A percentile compares a stretch with the other conserved stretches of the same genome.
Conservation (phyloP, 2,113 vertebrate species). For the Trochalopteron elliotii region DNA sequence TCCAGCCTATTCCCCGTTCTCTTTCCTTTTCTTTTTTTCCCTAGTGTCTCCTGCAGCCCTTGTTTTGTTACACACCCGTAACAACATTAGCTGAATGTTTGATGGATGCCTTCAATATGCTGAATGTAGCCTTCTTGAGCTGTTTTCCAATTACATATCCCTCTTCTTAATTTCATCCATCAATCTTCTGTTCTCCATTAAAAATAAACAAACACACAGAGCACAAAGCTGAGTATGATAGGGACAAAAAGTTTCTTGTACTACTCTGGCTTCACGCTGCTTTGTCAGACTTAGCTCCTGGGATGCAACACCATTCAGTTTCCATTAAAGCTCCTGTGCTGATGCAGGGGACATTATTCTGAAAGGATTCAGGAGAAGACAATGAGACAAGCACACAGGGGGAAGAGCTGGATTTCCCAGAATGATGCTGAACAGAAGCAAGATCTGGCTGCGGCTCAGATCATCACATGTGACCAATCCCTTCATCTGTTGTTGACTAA, state of each 20-base stretch:
- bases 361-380: neutral
- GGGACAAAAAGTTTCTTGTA: neutral
- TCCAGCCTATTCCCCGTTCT: neutral
- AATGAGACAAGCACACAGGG: accelerated
- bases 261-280: neutral
- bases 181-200: slow-evolving; percentile 60
- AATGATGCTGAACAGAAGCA: neutral
- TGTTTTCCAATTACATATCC: slow-evolving; percentile 69
- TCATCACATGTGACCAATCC: neutral
- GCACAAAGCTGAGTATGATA: neutral
- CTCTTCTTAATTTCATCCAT: slow-evolving; percentile 69
- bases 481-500: neutral
- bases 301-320: neutral
- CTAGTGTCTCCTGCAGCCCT: slow-evolving; percentile 2
- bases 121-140: slow-evolving; percentile 58
- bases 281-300: neutral
- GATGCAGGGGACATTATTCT: neutral
- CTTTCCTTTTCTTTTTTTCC: neutral
- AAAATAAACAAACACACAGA: slow-evolving; percentile 45
- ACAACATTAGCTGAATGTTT: slow-evolving; percentile 50
- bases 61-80: slow-evolving; percentile 42
- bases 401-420: neutral
- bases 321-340: neutral
- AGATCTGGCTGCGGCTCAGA: neutral
- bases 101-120: slow-evolving; percentile 74